phyloP scores from a whole-genome alignment of 2,113 vertebrate genomes.

The Eolophus roseicapilla region DNA sequence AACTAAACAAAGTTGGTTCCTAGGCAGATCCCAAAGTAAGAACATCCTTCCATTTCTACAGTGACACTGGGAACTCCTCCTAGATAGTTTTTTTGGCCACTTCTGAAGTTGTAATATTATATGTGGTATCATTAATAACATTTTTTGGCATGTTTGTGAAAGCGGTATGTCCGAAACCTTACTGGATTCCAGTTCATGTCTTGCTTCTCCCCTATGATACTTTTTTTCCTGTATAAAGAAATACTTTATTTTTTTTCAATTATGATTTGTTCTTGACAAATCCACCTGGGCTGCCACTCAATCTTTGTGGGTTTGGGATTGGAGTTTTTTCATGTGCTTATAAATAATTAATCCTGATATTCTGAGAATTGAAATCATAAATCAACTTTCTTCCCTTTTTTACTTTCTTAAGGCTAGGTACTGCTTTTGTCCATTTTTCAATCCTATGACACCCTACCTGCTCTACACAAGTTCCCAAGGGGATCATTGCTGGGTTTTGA shows the following conservation, averaged over 20 bases:
- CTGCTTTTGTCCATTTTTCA: not conserved
- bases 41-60: not conserved
- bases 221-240: not conserved
- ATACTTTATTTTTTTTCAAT: not conserved
- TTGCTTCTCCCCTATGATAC: not conserved
- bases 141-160: not conserved
- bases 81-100: not conserved
- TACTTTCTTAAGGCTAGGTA: not conserved
- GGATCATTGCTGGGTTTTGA: not conserved
- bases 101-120: not conserved
- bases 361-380: not conserved
- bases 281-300: not conserved
- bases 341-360: not conserved
- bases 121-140: not conserved
- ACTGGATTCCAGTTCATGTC: not conserved
- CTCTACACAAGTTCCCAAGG: not conserved
- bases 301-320: not conserved
- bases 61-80: not conserved
- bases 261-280: not conserved
- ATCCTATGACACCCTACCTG: not conserved
- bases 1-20: not conserved
- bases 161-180: not conserved
- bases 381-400: not conserved
- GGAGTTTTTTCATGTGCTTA: not conserved
- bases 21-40: not conserved